A percentile compares a stretch with the other conserved stretches of the same genome.
These are phyloP conservation scores for Tragelaphus imberbis DNA, from an alignment of 2,113 vertebrate genomes.

Conservation along the genomic window DNA sequence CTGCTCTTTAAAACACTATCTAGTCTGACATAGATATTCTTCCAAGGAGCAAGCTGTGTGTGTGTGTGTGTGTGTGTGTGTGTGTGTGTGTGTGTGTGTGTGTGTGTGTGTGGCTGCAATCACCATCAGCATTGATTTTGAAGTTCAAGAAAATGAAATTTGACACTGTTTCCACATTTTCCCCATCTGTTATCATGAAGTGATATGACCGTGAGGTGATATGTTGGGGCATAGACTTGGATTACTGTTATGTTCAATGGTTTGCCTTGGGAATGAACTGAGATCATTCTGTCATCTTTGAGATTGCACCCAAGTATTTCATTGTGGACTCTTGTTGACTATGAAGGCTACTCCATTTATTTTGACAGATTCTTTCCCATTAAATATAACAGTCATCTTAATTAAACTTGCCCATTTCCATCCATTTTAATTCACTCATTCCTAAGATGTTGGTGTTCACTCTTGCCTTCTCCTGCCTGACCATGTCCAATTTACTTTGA, in stretches of 20 bases:
- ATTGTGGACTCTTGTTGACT: background rate
- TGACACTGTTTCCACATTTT: background rate
- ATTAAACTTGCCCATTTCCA: background rate
- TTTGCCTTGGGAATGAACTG: background rate
- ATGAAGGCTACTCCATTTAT: background rate
- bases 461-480: background rate
- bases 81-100: background rate
- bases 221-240: background rate
- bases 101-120: background rate
- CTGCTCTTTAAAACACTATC: background rate
- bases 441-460: background rate
- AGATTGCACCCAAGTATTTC: background rate
- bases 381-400: background rate
- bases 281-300: background rate
- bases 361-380: background rate
- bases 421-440: background rate
- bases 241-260: background rate
- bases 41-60: background rate
- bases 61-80: background rate
- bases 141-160: background rate
- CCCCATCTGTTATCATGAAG: background rate
- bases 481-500: background rate
- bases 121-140: background rate
- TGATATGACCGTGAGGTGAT: background rate
- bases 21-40: background rate